Evolutionary conservation across 2,888 invertebrate genomes (phyloP).

Genomic region (Dryococelus australis): DNA sequence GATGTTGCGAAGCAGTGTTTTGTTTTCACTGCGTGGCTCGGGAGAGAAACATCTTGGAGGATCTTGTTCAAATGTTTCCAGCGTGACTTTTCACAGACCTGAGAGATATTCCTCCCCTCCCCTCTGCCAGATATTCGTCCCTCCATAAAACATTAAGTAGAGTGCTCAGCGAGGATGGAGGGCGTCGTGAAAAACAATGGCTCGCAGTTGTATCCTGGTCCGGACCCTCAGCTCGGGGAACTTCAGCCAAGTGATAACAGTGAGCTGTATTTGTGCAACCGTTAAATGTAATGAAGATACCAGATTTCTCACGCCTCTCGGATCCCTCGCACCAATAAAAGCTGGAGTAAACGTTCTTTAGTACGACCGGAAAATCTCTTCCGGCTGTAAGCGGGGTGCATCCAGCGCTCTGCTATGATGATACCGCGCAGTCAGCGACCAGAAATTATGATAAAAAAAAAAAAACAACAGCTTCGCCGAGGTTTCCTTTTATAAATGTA

Average conservation of each 20-base stretch:
- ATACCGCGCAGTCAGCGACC: no score
- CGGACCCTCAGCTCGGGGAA: neutral
- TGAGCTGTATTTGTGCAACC: neutral
- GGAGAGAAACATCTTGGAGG: neutral
- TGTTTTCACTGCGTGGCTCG: neutral
- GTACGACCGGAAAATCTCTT: no score
- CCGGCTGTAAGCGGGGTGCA: no score
- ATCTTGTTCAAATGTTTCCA: neutral
- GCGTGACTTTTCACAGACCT: neutral
- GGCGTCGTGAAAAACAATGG: constrained; percentile 2
- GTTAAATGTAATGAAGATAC: constrained; percentile 3
- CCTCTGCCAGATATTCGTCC: neutral
- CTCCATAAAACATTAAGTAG: neutral
- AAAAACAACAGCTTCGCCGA: no score
- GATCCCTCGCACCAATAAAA: neutral
- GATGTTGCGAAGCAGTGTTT: neutral
- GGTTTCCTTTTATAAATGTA: no score
- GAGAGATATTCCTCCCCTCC: neutral
- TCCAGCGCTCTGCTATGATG: no score
- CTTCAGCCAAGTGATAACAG: neutral
- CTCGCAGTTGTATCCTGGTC: neutral
- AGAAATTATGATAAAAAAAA: no score
- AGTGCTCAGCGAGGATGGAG: neutral
- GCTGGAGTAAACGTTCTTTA: neutral
- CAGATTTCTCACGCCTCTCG: neutral